Conservation (phyloP, 2,888 invertebrate species). For the Sphinx pinastri region DNA sequence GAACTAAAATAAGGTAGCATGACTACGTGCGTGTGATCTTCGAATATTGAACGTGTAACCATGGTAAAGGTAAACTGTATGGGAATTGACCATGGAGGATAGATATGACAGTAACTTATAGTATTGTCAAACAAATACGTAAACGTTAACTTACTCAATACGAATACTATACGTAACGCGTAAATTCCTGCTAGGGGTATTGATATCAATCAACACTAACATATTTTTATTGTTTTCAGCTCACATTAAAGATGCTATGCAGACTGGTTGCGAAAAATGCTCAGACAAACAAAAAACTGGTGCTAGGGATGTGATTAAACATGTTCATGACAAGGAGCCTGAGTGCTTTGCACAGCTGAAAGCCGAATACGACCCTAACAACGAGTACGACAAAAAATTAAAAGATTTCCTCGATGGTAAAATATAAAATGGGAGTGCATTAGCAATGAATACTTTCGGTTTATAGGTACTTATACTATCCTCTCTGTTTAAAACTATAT, state of each 20-base stretch:
- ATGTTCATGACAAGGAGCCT: constrained; percentile 85
- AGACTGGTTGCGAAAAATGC: constrained; percentile 87
- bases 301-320: constrained; percentile 86
- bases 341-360: constrained; percentile 87
- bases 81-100: no score
- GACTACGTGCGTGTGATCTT: no score
- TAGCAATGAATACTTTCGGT: neutral
- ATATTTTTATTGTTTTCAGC: constrained; percentile 62
- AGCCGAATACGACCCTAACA: constrained; percentile 87
- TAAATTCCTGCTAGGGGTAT: no score
- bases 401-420: constrained; percentile 66
- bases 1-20: no score
- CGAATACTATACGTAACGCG: no score
- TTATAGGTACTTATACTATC: neutral
- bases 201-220: constrained; percentile 13
- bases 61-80: no score
- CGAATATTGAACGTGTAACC: no score
- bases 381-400: constrained; percentile 85
- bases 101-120: no score
- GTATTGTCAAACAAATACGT: no score
- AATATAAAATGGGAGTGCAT: constrained; percentile 39
- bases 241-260: constrained; percentile 87
- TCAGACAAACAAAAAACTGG: constrained; percentile 86
- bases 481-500: no score
- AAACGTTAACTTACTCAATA: no score